Evolutionary conservation across 2,113 vertebrate species (phyloP).

Genomic region (Bolborhynchus lineola): DNA sequence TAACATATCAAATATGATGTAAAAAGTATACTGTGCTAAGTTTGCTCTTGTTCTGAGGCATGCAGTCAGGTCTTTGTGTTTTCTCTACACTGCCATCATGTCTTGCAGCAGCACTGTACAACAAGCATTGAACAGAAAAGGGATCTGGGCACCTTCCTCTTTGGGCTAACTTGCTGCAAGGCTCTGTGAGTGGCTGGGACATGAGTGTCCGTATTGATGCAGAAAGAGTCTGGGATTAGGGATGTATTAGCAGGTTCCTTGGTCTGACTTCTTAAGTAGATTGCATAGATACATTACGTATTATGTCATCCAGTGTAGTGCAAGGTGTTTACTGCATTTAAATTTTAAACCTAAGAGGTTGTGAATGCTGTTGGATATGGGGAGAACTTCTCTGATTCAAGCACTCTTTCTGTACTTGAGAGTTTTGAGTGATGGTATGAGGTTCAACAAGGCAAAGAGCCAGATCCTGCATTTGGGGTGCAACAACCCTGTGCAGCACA

Average conservation of each 20-base stretch:
- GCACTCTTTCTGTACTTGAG: background rate
- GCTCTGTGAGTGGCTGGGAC: background rate
- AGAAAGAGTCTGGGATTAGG: background rate
- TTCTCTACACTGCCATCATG: background rate
- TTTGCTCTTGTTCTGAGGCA: background rate
- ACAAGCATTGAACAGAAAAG: background rate
- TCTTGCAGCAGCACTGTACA: background rate
- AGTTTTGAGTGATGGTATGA: background rate
- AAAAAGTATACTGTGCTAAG: background rate
- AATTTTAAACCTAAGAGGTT: background rate
- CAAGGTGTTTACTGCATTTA: background rate
- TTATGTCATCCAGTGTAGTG: background rate
- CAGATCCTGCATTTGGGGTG: background rate
- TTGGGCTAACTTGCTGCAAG: background rate
- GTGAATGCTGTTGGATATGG: background rate
- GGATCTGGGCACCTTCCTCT: background rate
- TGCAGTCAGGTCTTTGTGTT: background rate
- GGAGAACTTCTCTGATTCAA: background rate
- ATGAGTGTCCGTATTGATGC: fast-evolving
- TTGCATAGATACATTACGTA: background rate
- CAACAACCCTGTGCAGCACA: background rate
- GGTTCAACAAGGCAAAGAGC: background rate
- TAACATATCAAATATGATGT: background rate
- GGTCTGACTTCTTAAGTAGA: background rate
- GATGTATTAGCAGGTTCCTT: background rate